phyloP scores from a whole-genome alignment of 2,797 vertebrate species.

The Todus mexicanus region DNA sequence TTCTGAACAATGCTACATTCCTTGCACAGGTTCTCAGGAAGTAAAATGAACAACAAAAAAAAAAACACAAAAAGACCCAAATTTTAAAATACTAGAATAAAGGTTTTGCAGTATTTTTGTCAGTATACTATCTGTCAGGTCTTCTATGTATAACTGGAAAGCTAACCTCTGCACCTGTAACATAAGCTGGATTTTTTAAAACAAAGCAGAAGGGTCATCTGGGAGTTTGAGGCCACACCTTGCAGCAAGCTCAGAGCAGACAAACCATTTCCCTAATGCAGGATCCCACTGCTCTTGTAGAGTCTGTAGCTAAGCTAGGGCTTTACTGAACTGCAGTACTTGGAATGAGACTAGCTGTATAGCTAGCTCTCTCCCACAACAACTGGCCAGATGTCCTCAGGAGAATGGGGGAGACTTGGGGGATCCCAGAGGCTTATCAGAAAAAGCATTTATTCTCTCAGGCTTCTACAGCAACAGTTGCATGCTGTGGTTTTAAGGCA shows the following conservation, averaged over 20 bases:
- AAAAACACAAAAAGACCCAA: background rate
- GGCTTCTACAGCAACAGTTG: background rate
- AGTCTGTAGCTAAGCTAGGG: background rate
- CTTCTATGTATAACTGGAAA: background rate
- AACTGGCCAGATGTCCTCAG: background rate
- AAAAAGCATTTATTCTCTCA: background rate
- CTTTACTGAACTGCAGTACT: background rate
- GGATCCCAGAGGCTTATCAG: background rate
- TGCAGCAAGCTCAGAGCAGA: background rate
- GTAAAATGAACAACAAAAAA: background rate
- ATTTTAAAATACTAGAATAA: background rate
- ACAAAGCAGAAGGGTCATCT: background rate
- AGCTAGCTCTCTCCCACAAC: background rate
- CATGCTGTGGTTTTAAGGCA: rapidly evolving
- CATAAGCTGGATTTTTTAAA: background rate
- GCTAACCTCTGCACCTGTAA: background rate
- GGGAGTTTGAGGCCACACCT: background rate
- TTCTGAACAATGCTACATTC: background rate
- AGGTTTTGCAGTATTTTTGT: background rate
- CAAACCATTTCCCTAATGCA: rapidly evolving
- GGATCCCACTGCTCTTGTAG: background rate
- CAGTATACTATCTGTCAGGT: background rate
- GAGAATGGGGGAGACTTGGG: background rate
- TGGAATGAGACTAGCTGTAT: background rate
- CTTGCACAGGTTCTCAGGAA: background rate